Base-by-base conservation (phyloP, 92 coral and sea anemone species). In the Palythoa caribaeorum region DNA sequence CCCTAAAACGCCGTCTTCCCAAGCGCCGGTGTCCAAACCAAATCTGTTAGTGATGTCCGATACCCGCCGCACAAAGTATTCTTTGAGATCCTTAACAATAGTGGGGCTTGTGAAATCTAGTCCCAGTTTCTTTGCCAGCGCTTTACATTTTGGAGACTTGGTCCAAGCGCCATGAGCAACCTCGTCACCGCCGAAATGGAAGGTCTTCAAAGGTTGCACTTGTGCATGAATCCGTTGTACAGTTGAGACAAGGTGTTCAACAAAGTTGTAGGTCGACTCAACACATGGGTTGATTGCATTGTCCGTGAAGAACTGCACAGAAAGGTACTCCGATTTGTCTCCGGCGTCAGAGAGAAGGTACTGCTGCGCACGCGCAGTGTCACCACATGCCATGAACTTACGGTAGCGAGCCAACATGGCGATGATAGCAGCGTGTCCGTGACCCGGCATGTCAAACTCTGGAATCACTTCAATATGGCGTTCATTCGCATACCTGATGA, bases 371-470 rank as follows among this genome's bases (percentile, higher is more conserved):
- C 90, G 86, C 76, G 83, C 87, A 8, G 79, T 52, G 38, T 95
- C 87, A 13, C 97, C 98, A 78, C 84, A 38, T 53, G 96, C 92
- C 80, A 89, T 89, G 75, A 79, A 90, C 53, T 93, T 93, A 72
- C 78, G 85, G 84, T 93, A 90, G 37, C 98, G 78, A 35, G 93
- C 94, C 80, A 95, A 92, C 99, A 97, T 97, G 9, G 98, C 98
- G 44, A 92, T 95, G 68, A 97, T 95, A 2, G 98, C 98, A 1
- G 99, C 99, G 57, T 97, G 99, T 13, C 97, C 95, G 52, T 97
- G 99, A 10, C 99, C 99, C 38, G 99, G 99, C 99, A 97, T 97
- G 90, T 97, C 99, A 87, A 95, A 97, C 91, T 97, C 99, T 3
- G 99, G 99, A 48, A 97, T 97, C 2, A 97, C 90, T 83, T 95